Conservation (phyloP, 2,888 invertebrate genomes). For the Eueremaeus valkanovi region DNA sequence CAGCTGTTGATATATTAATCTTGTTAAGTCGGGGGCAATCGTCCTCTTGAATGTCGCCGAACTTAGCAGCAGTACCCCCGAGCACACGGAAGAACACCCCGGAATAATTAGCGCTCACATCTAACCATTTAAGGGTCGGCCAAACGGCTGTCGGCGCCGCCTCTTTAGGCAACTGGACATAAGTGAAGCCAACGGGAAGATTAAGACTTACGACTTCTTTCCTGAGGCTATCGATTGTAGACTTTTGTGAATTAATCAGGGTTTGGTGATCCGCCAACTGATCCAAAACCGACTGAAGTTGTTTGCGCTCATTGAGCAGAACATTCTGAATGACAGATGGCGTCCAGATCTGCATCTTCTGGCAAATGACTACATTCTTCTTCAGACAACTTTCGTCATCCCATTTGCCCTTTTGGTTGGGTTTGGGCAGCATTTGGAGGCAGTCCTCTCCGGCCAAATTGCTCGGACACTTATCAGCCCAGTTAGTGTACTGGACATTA, state of each 20-base stretch:
- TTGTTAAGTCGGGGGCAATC: background rate
- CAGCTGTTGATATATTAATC: background rate
- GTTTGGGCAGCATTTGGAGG: background rate
- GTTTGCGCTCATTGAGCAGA: background rate
- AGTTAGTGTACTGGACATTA: background rate
- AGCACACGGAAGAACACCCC: background rate
- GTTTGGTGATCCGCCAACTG: background rate
- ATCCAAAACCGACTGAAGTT: background rate
- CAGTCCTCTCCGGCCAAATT: background rate
- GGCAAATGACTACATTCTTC: slow-evolving; percentile 6
- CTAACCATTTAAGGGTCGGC: background rate
- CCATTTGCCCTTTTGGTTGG: background rate
- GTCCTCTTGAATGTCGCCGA: background rate
- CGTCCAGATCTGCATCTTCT: slow-evolving; percentile 3
- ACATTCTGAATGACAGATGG: background rate
- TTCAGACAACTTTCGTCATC: background rate
- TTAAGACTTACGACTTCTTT: background rate
- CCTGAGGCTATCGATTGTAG: background rate
- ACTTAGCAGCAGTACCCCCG: background rate
- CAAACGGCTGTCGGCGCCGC: background rate
- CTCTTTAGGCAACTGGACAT: slow-evolving; percentile 13
- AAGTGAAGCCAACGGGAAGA: slow-evolving; percentile 16
- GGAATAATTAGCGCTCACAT: background rate
- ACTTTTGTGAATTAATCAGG: background rate
- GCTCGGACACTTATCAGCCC: background rate